Conservation (phyloP, 2,797 vertebrate genomes). For the Cynopterus sphinx region DNA sequence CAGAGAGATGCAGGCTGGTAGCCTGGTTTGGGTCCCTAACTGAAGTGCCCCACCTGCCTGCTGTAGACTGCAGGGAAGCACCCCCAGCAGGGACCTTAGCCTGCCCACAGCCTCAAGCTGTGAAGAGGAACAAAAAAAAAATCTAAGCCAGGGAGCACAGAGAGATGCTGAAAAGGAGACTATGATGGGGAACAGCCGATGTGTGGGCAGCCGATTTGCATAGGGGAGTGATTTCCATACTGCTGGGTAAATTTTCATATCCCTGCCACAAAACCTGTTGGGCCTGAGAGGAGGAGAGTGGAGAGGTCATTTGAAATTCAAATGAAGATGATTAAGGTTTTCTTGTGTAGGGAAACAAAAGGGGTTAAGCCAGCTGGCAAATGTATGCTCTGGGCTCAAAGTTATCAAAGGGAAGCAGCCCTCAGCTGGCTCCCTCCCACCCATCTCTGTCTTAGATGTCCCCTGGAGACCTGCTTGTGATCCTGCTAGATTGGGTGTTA, state of each 20-base stretch:
- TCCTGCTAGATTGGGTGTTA: background rate
- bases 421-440: background rate
- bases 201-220: slow-evolving; percentile 91
- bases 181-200: slow-evolving; percentile 73
- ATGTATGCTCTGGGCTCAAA: slow-evolving; percentile 44
- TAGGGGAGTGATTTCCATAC: slow-evolving; percentile 96
- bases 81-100: background rate
- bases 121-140: slow-evolving; percentile 39
- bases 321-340: slow-evolving; percentile 89
- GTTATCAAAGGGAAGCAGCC: slow-evolving; percentile 68
- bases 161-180: slow-evolving; percentile 53
- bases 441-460: background rate
- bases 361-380: slow-evolving; percentile 73
- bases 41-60: background rate
- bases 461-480: background rate
- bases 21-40: background rate
- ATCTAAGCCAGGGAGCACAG: slow-evolving; percentile 25
- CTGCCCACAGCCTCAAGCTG: too few relatives aligned
- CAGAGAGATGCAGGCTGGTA: background rate
- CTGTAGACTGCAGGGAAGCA: background rate
- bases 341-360: slow-evolving; percentile 83
- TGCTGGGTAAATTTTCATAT: slow-evolving; percentile 93
- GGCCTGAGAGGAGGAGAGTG: slow-evolving; percentile 84
- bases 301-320: slow-evolving; percentile 95
- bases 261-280: slow-evolving; percentile 87